Base-by-base conservation (phyloP, 2,797 vertebrate genomes). In the Eulemur rubriventer region DNA sequence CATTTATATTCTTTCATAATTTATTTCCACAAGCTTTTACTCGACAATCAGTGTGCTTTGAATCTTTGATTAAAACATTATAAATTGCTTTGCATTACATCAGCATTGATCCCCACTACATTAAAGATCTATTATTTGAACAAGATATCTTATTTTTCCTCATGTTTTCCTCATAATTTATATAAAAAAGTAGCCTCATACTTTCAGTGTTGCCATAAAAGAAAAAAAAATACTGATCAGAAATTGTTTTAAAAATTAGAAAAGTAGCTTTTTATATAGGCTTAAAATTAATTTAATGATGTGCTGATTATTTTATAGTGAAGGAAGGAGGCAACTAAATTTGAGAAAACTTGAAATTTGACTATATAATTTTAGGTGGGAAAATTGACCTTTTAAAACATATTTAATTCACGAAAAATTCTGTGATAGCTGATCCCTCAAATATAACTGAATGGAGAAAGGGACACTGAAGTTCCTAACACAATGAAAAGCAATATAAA, bases 31-130 rank as follows among this genome's bases (percentile, higher is more conserved):
- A 11, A 38, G n/a, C 24, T 78, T 88, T 91, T 41, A 93, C n/a
- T 82, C 65, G 67, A 88, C 6, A 35, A 57, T 28, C 24, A 85
- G 24, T 41, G 16, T 67, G 30, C 46, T 83, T 70, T 72, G 48
- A n/a, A 70, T 79, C 43, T 90, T 70, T 91, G 84, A 91, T 89
- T 70, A 96, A 92, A 84, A 93, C 18, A 86, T 48, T 70, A 35
- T 48, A 84, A 46, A 57, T 80, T 61, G 2, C 4, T 94, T 86
- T 69, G 17, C 43, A 70, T 82, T 91, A 30, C 69, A 52, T 43
- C 35, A 55, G 28, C 48, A 81, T 12, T 24, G 30, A 79, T 33
- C 4, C 0, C 33, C n/a, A 41, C 17, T 59, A 12, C 70, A 87
- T 33, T 88, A 72, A 78, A 80, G 14, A 61, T 16, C 26, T 38